These are phyloP conservation scores for Lithophane socia DNA, from an alignment of 2,888 invertebrate genomes.

Conservation along the genomic window DNA sequence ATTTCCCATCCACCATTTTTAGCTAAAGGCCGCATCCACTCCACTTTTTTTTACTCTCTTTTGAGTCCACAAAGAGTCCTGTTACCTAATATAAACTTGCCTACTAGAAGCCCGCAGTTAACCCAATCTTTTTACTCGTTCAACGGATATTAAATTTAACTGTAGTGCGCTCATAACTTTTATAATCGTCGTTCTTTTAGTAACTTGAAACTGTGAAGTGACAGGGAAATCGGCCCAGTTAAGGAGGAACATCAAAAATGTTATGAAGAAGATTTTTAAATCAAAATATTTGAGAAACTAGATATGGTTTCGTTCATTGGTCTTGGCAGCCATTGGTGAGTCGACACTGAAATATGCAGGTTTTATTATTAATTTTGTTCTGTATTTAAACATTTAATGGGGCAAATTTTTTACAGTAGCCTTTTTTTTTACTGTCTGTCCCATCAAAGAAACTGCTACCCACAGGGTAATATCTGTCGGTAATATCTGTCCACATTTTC, in stretches of 20 bases:
- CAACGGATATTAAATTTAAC: slow-evolving; percentile 60
- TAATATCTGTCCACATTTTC: background rate
- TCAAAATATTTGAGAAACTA: slow-evolving; percentile 30
- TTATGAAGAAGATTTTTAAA: slow-evolving; percentile 5
- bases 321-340: slow-evolving; percentile 19
- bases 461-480: no score
- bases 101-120: slow-evolving; percentile 38
- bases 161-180: slow-evolving; percentile 52
- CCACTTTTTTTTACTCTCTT: slow-evolving; percentile 14
- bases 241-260: background rate
- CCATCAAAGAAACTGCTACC: background rate
- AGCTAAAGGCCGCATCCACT: slow-evolving; percentile 25
- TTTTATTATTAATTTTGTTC: slow-evolving; percentile 10
- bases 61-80: slow-evolving; percentile 41
- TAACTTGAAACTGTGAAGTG: slow-evolving; percentile 42
- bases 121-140: slow-evolving; percentile 57
- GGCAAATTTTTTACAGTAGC: slow-evolving; percentile 1
- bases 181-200: slow-evolving; percentile 50
- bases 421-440: background rate
- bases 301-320: slow-evolving; percentile 9
- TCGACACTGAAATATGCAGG: slow-evolving; percentile 10
- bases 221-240: slow-evolving; percentile 15
- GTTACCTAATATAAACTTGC: slow-evolving; percentile 45
- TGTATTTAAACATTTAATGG: slow-evolving; percentile 19
- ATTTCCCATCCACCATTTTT: slow-evolving; percentile 17